phyloP scores from a whole-genome alignment of 2,113 vertebrate genomes.

The Pipra filicauda region DNA sequence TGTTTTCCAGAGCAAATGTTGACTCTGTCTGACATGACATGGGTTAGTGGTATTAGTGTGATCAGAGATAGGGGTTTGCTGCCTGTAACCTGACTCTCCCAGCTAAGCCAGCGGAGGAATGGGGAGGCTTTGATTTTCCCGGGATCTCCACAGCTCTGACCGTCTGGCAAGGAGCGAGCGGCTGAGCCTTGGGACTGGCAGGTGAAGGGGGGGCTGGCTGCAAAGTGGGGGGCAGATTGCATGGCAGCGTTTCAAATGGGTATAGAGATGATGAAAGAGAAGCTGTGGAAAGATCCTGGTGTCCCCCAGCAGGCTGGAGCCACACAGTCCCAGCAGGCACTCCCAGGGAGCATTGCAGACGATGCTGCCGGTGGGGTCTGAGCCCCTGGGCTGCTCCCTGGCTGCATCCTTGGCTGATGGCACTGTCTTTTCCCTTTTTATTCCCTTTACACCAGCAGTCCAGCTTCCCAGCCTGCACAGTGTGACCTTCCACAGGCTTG shows the following conservation, averaged over 20 bases:
- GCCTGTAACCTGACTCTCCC: constrained; percentile 67
- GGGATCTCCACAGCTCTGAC: background rate
- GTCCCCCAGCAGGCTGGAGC: background rate
- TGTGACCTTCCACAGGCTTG: background rate
- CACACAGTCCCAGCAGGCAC: background rate
- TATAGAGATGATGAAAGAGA: background rate
- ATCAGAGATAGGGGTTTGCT: constrained; percentile 69
- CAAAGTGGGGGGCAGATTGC: background rate
- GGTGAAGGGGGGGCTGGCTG: background rate
- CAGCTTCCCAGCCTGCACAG: background rate
- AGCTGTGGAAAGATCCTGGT: background rate
- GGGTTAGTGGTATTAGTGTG: constrained; percentile 70
- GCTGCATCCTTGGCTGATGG: background rate
- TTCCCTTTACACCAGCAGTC: background rate
- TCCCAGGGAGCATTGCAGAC: background rate
- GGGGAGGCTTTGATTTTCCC: constrained; percentile 19
- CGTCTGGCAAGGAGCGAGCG: accelerated
- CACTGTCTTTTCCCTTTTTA: background rate
- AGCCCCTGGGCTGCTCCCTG: background rate
- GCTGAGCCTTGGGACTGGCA: background rate
- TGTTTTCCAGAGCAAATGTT: constrained; percentile 68
- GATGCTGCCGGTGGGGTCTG: background rate
- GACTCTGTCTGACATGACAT: constrained; percentile 65
- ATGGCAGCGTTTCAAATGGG: background rate
- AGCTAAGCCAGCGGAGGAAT: background rate